A percentile compares a stretch with the other conserved stretches of the same genome.
These are phyloP conservation scores for Lampris incognitus DNA, from an alignment of 2,113 vertebrate genomes.

Conservation along the genomic window DNA sequence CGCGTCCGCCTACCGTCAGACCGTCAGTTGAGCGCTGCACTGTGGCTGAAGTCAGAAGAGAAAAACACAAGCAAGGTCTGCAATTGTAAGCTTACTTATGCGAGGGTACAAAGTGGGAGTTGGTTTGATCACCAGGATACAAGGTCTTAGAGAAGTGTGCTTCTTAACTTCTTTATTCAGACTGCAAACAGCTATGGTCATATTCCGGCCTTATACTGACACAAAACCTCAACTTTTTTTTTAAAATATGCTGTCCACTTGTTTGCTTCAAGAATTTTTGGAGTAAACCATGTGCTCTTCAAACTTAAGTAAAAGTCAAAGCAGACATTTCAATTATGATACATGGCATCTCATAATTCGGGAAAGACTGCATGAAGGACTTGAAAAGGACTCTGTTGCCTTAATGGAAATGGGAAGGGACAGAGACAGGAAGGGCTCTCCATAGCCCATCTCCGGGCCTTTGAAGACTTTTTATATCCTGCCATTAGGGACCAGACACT, in stretches of 20 bases:
- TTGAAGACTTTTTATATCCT: constrained; percentile 38
- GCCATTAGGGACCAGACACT: constrained; percentile 28
- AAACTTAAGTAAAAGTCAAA: no score
- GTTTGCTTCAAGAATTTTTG: no score
- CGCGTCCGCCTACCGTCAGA: no score
- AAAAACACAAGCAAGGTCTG: constrained; percentile 2
- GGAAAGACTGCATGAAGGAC: constrained; percentile 9
- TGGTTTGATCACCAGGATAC: no score
- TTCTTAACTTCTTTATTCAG: no score
- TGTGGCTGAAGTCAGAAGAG: constrained; percentile 23
- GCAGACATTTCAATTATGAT: constrained; percentile 3
- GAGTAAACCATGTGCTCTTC: no score
- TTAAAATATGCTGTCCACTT: no score
- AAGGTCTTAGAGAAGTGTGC: no score
- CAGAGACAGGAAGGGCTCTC: constrained; percentile 35
- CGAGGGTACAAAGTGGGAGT: background rate
- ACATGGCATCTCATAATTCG: constrained; percentile 1
- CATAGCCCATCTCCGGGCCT: constrained; percentile 35
- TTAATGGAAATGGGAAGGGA: constrained; percentile 33
- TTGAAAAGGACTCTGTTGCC: constrained; percentile 32
- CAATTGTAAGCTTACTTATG: background rate
- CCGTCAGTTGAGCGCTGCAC: background rate
- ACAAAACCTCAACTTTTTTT: no score
- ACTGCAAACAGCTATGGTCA: no score
- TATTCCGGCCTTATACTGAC: no score